These are phyloP conservation scores for Cerastoderma edule DNA, from an alignment of 2,888 invertebrate genomes.

Conservation along the genomic window DNA sequence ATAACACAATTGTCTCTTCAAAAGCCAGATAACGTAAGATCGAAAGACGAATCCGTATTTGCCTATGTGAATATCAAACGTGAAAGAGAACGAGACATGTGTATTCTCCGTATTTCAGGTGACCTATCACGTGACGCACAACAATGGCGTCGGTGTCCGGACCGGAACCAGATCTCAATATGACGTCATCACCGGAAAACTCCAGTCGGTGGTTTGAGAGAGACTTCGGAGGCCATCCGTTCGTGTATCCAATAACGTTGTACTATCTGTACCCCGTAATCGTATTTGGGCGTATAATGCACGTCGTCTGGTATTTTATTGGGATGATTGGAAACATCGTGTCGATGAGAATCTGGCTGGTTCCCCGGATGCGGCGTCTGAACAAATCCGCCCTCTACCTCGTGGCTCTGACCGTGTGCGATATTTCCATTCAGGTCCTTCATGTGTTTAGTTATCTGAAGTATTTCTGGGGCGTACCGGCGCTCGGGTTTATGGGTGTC, in stretches of 20 bases:
- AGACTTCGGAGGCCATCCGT: constrained; percentile 26
- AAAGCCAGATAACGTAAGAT: no score
- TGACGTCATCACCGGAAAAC: constrained; percentile 2
- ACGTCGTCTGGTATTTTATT: constrained; percentile 80
- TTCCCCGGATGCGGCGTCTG: constrained; percentile 76
- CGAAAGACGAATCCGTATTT: no score
- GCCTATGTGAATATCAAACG: no score
- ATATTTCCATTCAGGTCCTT: constrained; percentile 77
- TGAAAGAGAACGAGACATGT: no score
- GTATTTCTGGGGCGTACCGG: constrained; percentile 78
- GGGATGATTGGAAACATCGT: constrained; percentile 80
- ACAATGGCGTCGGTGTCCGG: background rate
- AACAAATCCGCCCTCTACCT: constrained; percentile 82
- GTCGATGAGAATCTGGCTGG: constrained; percentile 79
- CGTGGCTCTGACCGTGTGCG: constrained; percentile 78
- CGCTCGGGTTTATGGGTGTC: constrained; percentile 69
- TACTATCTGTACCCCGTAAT: constrained; percentile 67
- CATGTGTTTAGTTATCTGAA: constrained; percentile 79
- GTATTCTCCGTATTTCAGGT: constrained; percentile 25
- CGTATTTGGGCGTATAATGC: constrained; percentile 74
- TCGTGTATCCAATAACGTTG: constrained; percentile 48
- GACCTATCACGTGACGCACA: background rate
- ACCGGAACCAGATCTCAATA: background rate
- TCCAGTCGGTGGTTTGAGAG: constrained; percentile 9
- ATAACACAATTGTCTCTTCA: no score